These are phyloP conservation scores for Athripsodes cinereus DNA, from an alignment of 2,888 invertebrate species.

Conservation along the genomic window DNA sequence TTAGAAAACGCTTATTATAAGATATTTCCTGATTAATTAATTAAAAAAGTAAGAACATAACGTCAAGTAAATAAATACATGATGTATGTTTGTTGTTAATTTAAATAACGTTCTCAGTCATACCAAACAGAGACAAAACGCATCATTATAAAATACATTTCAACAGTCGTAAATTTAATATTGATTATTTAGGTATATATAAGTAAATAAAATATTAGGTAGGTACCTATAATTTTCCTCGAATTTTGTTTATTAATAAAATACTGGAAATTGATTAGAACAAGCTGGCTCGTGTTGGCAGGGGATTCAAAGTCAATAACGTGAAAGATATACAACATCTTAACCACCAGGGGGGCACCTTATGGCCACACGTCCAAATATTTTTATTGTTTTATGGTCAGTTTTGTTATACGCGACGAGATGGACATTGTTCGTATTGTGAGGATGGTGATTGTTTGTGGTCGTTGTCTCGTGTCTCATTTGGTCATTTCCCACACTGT, in stretches of 20 bases:
- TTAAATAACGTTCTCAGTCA: no score
- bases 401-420: constrained; percentile 9
- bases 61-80: no score
- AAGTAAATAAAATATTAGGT: background rate
- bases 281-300: background rate
- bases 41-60: no score
- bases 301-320: background rate
- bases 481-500: background rate
- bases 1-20: no score
- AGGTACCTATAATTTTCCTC: background rate
- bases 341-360: constrained; percentile 3
- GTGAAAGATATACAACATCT: background rate
- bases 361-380: constrained; percentile 20
- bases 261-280: background rate
- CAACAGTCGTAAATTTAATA: no score
- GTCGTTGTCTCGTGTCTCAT: background rate
- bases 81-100: no score
- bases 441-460: background rate
- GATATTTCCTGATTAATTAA: no score
- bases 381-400: constrained; percentile 22
- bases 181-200: no score
- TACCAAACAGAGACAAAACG: no score
- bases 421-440: background rate
- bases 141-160: no score
- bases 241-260: background rate